These are phyloP conservation scores for Trissolcus japonicus DNA, from an alignment of 2,888 invertebrate genomes.

Conservation along the genomic window DNA sequence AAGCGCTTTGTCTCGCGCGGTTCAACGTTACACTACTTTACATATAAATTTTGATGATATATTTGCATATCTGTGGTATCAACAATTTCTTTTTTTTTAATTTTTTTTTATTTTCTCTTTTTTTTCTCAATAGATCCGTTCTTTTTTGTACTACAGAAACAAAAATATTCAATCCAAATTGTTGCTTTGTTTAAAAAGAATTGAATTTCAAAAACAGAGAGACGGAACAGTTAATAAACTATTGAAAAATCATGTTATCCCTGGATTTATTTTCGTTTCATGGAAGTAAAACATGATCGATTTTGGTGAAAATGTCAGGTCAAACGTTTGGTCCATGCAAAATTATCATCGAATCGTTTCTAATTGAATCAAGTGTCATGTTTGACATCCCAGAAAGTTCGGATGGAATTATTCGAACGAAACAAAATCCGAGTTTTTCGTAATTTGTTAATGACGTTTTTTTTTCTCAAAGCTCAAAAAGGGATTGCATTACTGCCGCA, in stretches of 20 bases:
- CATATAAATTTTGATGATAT: constrained; percentile 3
- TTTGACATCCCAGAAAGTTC: too few species aligned
- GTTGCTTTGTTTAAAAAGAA: not conserved
- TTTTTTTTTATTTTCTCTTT: not conserved
- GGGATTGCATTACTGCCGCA: not conserved
- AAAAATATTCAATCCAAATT: not conserved
- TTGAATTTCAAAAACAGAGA: not conserved
- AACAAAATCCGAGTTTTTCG: not conserved
- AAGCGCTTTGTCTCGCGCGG: too few species aligned
- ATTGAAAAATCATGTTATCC: not conserved
- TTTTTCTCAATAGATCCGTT: not conserved
- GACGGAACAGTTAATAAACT: not conserved
- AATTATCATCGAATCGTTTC: too few species aligned
- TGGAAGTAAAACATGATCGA: too few species aligned
- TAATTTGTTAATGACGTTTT: not conserved
- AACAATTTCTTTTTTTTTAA: not conserved
- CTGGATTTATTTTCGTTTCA: too few species aligned
- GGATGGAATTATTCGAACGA: not conserved
- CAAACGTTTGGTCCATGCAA: too few species aligned
- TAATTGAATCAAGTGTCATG: too few species aligned
- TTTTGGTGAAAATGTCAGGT: too few species aligned
- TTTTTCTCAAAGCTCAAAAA: not conserved
- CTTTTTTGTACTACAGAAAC: not conserved
- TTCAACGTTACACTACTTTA: too few species aligned
- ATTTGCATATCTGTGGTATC: too few species aligned